phyloP scores from a whole-genome alignment of 1,140 invertebrate species.

The Penaeus indicus region DNA sequence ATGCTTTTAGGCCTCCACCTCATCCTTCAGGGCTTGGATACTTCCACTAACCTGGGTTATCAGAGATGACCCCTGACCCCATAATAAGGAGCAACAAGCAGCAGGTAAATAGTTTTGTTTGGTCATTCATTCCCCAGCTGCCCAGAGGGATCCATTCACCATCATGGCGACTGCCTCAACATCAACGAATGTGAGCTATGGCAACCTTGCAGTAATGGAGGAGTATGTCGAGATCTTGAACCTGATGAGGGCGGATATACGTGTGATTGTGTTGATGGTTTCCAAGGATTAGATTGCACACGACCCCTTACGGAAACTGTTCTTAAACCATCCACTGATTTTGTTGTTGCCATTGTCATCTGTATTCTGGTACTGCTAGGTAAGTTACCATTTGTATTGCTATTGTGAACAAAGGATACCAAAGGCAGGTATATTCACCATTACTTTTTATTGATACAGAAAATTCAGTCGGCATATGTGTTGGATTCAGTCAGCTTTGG shows the following conservation, averaged over 20 bases:
- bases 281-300: slow-evolving; percentile 84
- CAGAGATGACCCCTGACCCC: too few species aligned
- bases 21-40: too few species aligned
- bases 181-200: slow-evolving; percentile 80
- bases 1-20: slow-evolving; percentile 28
- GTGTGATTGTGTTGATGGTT: slow-evolving; percentile 82
- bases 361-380: slow-evolving; percentile 82
- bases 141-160: slow-evolving; percentile 78
- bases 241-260: slow-evolving; percentile 79
- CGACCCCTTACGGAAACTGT: slow-evolving; percentile 75
- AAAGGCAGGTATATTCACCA: too few species aligned
- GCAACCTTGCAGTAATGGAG: slow-evolving; percentile 81
- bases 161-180: slow-evolving; percentile 78
- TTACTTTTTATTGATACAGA: background rate
- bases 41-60: too few species aligned
- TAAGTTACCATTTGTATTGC: slow-evolving; percentile 74
- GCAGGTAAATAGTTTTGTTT: slow-evolving; percentile 28
- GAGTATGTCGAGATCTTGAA: slow-evolving; percentile 75
- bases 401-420: background rate
- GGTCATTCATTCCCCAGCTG: slow-evolving; percentile 74
- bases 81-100: background rate
- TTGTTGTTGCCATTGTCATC: slow-evolving; percentile 84
- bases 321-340: slow-evolving; percentile 83
- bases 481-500: too few species aligned
- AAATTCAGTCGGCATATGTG: too few species aligned